A percentile compares a stretch with the other conserved stretches of the same genome.
Conservation (phyloP, 2,113 vertebrate genomes). For the Chaetops frenatus region DNA sequence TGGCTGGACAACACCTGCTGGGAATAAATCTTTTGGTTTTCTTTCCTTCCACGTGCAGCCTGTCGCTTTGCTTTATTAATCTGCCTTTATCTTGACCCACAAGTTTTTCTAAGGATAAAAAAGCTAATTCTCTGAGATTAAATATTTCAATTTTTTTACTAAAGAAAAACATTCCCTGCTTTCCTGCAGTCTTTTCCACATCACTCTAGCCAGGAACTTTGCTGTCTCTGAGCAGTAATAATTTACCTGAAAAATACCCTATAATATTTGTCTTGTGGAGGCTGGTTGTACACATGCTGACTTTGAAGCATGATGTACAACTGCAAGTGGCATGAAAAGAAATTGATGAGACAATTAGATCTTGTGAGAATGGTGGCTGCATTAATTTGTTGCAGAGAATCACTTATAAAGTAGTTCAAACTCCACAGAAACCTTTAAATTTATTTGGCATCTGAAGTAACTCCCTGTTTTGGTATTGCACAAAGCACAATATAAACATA, state of each 20-base stretch:
- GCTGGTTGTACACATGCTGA: not conserved
- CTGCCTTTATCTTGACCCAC: not conserved
- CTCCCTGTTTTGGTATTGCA: not conserved
- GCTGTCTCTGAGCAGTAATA: not conserved
- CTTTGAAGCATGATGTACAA: not conserved
- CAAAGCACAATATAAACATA: not conserved
- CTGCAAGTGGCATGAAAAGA: not conserved
- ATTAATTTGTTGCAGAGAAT: constrained; percentile 26
- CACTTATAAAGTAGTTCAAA: constrained; percentile 9
- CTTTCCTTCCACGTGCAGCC: not conserved
- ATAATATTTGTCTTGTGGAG: not conserved
- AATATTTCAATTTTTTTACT: not conserved
- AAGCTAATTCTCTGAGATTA: not conserved
- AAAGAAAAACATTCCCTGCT: not conserved
- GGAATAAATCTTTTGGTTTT: not conserved
- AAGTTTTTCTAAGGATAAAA: not conserved
- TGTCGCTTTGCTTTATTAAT: not conserved
- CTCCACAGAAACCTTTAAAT: not conserved
- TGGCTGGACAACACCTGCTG: not conserved
- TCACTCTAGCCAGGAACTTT: not conserved
- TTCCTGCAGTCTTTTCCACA: not conserved
- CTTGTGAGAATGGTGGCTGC: not conserved
- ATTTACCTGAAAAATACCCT: constrained; percentile 3
- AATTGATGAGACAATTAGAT: constrained; percentile 24
- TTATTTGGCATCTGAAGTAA: constrained; percentile 23